These are phyloP conservation scores for Arbacia lixula DNA, from an alignment of 53 echinoderm and acorn worm species.

Conservation along the genomic window DNA sequence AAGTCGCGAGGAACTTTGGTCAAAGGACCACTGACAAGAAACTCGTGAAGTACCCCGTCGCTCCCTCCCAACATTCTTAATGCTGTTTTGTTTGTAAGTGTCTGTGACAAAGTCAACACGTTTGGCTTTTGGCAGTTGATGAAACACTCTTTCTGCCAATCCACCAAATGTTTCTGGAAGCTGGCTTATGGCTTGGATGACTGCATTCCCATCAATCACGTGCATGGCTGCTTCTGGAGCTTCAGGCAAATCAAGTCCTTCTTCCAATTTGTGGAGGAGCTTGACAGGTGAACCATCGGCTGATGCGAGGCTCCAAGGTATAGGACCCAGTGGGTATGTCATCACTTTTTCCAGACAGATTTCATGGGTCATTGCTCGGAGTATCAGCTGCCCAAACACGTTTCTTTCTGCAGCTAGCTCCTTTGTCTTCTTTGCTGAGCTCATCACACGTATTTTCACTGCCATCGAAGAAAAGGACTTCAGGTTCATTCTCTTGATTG, in stretches of 20 bases:
- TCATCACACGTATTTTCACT: slow-evolving; percentile 5
- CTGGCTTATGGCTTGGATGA: slow-evolving; percentile 29
- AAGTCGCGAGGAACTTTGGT: slow-evolving; percentile 56
- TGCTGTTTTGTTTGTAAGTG: slow-evolving; percentile 33
- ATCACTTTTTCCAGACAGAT: slow-evolving; percentile 47
- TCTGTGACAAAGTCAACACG: slow-evolving; percentile 70
- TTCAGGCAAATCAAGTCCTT: slow-evolving; percentile 14
- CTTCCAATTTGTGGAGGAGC: slow-evolving; percentile 55
- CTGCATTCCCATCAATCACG: slow-evolving; percentile 61
- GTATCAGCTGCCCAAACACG: slow-evolving; percentile 57
- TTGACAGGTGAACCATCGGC: slow-evolving; percentile 55
- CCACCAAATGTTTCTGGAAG: slow-evolving; percentile 57
- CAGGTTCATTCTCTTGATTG: too few species aligned
- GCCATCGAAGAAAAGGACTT: slow-evolving; percentile 44
- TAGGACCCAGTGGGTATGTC: slow-evolving; percentile 49
- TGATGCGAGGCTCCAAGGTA: slow-evolving; percentile 50
- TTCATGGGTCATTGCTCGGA: slow-evolving; percentile 45
- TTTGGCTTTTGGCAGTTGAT: slow-evolving; percentile 40
- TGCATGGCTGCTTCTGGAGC: slow-evolving; percentile 17
- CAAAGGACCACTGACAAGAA: slow-evolving; percentile 29
- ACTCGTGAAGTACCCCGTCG: slow-evolving; percentile 32
- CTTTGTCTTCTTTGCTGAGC: slow-evolving; percentile 55
- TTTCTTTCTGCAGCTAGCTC: slow-evolving; percentile 57
- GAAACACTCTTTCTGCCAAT: slow-evolving; percentile 43
- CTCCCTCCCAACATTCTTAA: slow-evolving; percentile 57